Base-by-base conservation (phyloP, 2,797 vertebrate genomes). In the Brachymystax lenok region DNA sequence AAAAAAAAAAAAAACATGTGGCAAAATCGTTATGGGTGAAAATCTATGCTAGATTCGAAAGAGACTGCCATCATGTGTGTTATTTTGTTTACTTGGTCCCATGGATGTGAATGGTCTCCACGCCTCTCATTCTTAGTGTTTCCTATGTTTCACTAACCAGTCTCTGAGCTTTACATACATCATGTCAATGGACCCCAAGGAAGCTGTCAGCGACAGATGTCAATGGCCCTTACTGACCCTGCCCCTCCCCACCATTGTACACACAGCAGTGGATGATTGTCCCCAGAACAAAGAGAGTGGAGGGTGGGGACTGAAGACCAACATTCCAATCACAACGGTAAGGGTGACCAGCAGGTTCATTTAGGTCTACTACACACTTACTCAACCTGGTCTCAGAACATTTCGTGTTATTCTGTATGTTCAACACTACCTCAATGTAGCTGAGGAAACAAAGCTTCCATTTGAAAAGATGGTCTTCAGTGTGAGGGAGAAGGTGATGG, bases 141-240 rank as follows among this genome's bases (percentile, higher is more conserved):
- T 86, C 85, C 79, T 83, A 86, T 84, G 81, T 82, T 83, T 77
- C 69, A 67, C 84, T 88, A 63, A 10, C 59, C 59, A 61, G 90
- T 85, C 81, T 46, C 40, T 46, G 40, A 46, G 40, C 40, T 46
- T 0, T 82, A 82, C 59, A 10, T 61, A 21, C 84, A 87, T 81
- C 85, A 86, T 89, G 92, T 85, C 83, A 81, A 84, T 79, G 84
- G 19, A 68, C 76, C 87, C 3, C 70, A 78, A 91, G 84, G 88
- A 92, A 86, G 85, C 89, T 92, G 94, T 93, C 93, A 93, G 84
- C 83, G 88, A 87, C 92, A 94, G 88, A 94, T 94, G 94, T 91
- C 92, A 91, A 73, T 86, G 78, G 80, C 88, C 87, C 80, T 74
- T 67, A 54, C 82, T 91, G 92, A 93, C 91, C 90, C 86, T 83